A percentile compares a stretch with the other conserved stretches of the same genome.
Evolutionary conservation across 1,140 invertebrate species (phyloP).

Genomic region (Pemphigus obesinymphae): DNA sequence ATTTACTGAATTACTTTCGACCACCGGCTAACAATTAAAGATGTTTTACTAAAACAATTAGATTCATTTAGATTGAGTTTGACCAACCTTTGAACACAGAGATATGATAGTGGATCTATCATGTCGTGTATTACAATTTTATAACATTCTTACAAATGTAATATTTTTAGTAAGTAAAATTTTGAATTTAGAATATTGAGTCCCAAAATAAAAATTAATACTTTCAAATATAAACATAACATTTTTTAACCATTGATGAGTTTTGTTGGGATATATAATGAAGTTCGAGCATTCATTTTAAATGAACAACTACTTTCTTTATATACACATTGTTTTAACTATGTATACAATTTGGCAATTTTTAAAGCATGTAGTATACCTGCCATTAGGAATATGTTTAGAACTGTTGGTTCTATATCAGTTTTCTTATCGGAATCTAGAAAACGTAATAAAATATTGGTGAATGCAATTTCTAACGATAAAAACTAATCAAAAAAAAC

Average conservation of each 20-base stretch:
- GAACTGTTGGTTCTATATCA: background rate
- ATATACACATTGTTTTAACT: background rate
- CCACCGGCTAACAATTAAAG: slow-evolving; percentile 44
- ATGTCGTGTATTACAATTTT: slow-evolving; percentile 45
- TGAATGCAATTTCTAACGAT: background rate
- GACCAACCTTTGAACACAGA: slow-evolving; percentile 45
- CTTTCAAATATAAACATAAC: background rate
- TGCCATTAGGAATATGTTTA: background rate
- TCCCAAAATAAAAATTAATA: too few relatives aligned
- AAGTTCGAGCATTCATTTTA: background rate
- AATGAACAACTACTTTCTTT: background rate
- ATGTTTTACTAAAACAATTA: slow-evolving; percentile 42
- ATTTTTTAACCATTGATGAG: background rate
- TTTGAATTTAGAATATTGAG: too few relatives aligned
- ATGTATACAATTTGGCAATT: background rate
- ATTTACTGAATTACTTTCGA: slow-evolving; percentile 45
- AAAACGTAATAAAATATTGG: background rate
- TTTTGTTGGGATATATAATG: background rate
- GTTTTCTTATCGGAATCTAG: background rate
- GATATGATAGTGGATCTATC: slow-evolving; percentile 48
- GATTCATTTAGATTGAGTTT: slow-evolving; percentile 44
- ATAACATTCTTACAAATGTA: background rate
- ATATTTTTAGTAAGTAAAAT: too few relatives aligned
- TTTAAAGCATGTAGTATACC: background rate
- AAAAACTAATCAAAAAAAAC: background rate